These are phyloP conservation scores for Agelastica alni DNA, from an alignment of 2,888 invertebrate species.

Conservation along the genomic window DNA sequence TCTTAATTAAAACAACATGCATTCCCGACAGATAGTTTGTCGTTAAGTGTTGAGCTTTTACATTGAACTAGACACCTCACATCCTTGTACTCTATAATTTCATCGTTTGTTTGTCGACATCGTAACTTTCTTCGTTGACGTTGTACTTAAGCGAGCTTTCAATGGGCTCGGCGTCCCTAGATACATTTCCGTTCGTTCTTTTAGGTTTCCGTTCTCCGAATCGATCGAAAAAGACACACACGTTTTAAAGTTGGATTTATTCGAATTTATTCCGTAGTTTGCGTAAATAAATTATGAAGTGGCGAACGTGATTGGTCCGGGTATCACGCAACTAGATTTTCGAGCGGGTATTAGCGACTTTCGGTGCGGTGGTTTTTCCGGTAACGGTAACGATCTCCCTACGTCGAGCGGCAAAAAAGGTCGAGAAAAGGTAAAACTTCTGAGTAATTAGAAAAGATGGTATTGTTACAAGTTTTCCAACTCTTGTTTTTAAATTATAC, in stretches of 20 bases:
- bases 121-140: too few species aligned
- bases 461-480: constrained; percentile 7
- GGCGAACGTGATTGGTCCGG: constrained; percentile 27
- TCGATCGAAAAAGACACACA: constrained; percentile 19
- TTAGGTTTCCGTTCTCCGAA: neutral
- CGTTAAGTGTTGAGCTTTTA: too few species aligned
- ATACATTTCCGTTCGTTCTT: too few species aligned
- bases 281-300: constrained; percentile 33
- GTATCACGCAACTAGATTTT: constrained; percentile 24
- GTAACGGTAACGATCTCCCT: constrained; percentile 5
- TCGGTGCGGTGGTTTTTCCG: constrained; percentile 7
- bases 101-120: too few species aligned
- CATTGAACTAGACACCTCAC: too few species aligned
- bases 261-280: constrained; percentile 21
- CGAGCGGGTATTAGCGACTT: constrained; percentile 26
- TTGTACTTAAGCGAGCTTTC: too few species aligned
- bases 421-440: neutral
- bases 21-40: too few species aligned
- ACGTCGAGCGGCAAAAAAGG: constrained; percentile 1
- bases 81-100: too few species aligned
- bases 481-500: constrained; percentile 4
- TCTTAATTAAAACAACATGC: too few species aligned
- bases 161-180: too few species aligned
- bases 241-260: constrained; percentile 14
- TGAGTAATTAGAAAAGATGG: constrained; percentile 9